Percentiles rank a stretch among this genome's conserved stretches.
phyloP scores from a whole-genome alignment of 2,113 vertebrate genomes.

The Trematomus loennbergii region DNA sequence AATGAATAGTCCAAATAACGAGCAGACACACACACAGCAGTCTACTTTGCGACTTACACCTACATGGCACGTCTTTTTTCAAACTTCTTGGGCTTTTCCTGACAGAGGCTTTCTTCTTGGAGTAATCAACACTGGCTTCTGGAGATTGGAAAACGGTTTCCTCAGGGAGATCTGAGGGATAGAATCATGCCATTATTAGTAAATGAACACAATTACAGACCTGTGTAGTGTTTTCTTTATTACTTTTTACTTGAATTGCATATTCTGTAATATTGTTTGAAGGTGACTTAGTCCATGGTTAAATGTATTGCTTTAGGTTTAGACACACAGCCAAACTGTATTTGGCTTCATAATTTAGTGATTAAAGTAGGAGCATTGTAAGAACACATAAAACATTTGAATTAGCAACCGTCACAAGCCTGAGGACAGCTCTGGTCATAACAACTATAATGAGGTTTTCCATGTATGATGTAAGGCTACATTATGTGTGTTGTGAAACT shows the following conservation, averaged over 20 bases:
- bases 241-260: background rate
- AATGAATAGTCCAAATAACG: background rate
- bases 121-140: conserved; percentile 13
- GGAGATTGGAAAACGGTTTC: conserved; percentile 30
- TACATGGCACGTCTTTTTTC: conserved; percentile 28
- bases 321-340: background rate
- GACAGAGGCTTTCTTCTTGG: conserved; percentile 45
- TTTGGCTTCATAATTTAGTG: background rate
- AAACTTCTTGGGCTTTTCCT: conserved; percentile 35
- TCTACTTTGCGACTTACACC: conserved; percentile 1
- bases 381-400: conserved; percentile 15
- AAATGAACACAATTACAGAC: background rate
- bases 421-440: conserved; percentile 21
- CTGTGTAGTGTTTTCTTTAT: background rate
- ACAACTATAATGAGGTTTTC: conserved; percentile 26
- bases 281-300: background rate
- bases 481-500: conserved; percentile 20
- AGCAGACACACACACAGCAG: background rate
- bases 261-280: background rate
- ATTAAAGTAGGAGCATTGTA: conserved; percentile 33
- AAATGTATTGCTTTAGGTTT: conserved; percentile 13
- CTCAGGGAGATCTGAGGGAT: conserved; percentile 50
- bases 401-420: background rate
- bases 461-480: conserved; percentile 18
- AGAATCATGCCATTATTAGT: background rate